Evolutionary conservation across 2,797 vertebrate species (phyloP), one percentile per base, ranked within the genome.

Genomic region (Geotrypetes seraphini): DNA sequence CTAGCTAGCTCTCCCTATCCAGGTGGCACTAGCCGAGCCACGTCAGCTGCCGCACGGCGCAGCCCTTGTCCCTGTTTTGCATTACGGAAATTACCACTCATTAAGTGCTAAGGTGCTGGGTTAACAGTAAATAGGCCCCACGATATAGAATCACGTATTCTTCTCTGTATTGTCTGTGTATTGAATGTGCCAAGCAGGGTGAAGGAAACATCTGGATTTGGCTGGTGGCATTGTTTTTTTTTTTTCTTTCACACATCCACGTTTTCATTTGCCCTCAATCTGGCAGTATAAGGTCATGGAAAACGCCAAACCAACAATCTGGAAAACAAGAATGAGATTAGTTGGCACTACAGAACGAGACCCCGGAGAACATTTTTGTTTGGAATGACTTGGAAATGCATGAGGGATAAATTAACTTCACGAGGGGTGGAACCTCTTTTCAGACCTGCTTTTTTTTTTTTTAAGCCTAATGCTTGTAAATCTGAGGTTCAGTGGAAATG

Each of bases 201-300:
- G 33, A 57, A 59, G 28, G 19, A 46, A 46, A 57, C 44, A 23
- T n/a, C 10, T 4, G 10, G 7, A 16, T 47, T 56, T 62, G 44
- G 32, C 33, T 25, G 27, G 8, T 47, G 51, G 47, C 22, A 47
- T 19, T n/a, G n/a, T n/a, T n/a, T n/a, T n/a, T n/a, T n/a, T n/a
- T n/a, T 4, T 20, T 52, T 50, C 53, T 52, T 42, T 49, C 33
- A 39, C 33, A 52, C 12, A 44, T 56, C 16, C 29, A 20, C 8
- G 16, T 32, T 23, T 50, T 83, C 61, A 83, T 60, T 74, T 81
- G 25, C 14, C 66, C 30, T 50, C 33, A 1, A 84, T 85, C 57
- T 83, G 82, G 61, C 74, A 77, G 36, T 70, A 78, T 14, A 86
- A 63, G 20, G 47, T 39, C 78, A 85, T 69, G 18, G 80, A 83